phyloP scores from a whole-genome alignment of 2,113 vertebrate species.

The Pipa parva region DNA sequence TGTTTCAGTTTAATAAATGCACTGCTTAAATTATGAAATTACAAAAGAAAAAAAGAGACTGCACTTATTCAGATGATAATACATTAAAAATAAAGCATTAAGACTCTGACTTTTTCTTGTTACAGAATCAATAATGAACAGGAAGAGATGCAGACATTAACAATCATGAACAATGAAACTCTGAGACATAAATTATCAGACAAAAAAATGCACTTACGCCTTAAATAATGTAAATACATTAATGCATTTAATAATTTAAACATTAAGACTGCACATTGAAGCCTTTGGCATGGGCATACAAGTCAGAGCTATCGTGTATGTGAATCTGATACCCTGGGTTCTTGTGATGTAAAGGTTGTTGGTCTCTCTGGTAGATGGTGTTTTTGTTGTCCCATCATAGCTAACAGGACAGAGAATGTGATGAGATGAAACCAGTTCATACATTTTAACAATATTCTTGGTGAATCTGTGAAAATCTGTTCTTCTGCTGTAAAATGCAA shows the following conservation, averaged over 20 bases:
- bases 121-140: conserved; percentile 98
- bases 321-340: conserved; percentile 13
- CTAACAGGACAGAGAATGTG: too few relatives aligned
- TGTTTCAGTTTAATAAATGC: conserved; percentile 97
- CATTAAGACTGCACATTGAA: conserved; percentile 85
- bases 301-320: conserved; percentile 10
- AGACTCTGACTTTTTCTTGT: conserved; percentile 85
- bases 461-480: too few relatives aligned
- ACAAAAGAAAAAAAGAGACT: conserved; percentile 98
- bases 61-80: conserved; percentile 99
- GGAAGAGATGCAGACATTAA: conserved; percentile 93
- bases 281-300: conserved; percentile 57
- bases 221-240: conserved; percentile 99
- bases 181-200: conserved; percentile 98
- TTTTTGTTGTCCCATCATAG: too few relatives aligned
- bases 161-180: conserved; percentile 94
- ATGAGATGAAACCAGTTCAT: too few relatives aligned
- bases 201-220: conserved; percentile 98
- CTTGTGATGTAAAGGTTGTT: too few relatives aligned
- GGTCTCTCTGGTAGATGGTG: too few relatives aligned
- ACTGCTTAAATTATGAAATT: conserved; percentile 99
- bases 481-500: too few relatives aligned
- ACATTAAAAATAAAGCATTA: conserved; percentile 91
- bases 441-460: too few relatives aligned
- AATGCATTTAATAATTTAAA: conserved; percentile 99